phyloP scores from a whole-genome alignment of 2,113 vertebrate genomes.

The Catharus fuscescens region DNA sequence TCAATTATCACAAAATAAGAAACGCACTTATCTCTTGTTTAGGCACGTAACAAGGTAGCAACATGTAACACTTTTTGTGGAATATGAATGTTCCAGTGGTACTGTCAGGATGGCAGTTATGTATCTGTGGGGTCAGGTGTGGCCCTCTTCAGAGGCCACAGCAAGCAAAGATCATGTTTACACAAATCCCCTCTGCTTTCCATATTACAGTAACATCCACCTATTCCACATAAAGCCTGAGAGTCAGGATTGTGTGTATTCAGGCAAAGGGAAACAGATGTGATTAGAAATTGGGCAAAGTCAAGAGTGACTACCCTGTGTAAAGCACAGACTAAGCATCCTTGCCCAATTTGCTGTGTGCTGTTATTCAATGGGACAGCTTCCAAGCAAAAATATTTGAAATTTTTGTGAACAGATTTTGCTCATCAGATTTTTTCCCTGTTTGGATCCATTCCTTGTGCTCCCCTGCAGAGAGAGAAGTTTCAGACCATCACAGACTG shows the following conservation, averaged over 20 bases:
- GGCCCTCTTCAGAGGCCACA: background rate
- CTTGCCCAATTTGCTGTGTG: background rate
- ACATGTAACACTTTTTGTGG: background rate
- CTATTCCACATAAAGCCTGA: background rate
- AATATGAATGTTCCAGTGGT: background rate
- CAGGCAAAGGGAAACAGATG: background rate
- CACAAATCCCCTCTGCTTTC: background rate
- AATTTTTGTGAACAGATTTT: background rate
- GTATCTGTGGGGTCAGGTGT: no score
- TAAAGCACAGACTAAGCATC: accelerated
- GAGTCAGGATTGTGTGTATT: background rate
- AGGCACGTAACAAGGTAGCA: background rate
- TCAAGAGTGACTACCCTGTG: accelerated
- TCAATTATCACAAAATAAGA: background rate
- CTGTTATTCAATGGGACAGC: background rate
- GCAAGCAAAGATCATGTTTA: background rate
- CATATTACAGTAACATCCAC: no score
- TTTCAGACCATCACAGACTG: background rate
- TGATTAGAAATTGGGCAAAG: background rate
- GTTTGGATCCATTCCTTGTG: background rate
- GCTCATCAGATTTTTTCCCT: accelerated
- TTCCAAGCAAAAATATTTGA: background rate
- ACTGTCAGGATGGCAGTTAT: background rate
- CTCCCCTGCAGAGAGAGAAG: background rate
- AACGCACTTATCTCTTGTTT: background rate